Conservation (phyloP, 2,888 invertebrate species). For the Ormyrus thymus region DNA sequence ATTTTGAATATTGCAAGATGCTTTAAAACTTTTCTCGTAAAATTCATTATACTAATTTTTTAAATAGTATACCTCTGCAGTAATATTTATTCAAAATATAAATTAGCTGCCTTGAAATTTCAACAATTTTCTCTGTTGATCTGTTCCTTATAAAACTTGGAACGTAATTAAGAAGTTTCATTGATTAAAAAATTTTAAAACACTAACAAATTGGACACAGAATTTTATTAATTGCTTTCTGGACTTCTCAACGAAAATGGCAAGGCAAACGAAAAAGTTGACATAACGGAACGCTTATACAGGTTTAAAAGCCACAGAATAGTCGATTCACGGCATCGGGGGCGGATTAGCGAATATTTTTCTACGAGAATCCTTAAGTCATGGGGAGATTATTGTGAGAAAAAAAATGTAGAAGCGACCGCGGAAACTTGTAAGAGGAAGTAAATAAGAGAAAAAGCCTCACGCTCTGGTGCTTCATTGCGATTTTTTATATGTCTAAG, state of each 20-base stretch:
- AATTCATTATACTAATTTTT: too few relatives aligned
- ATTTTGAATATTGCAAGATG: too few relatives aligned
- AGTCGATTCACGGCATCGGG: conserved; percentile 25
- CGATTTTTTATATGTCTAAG: conserved; percentile 60
- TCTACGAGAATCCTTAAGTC: conserved; percentile 57
- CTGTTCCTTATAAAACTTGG: too few relatives aligned
- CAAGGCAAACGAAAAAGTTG: background rate
- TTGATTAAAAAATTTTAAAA: too few relatives aligned
- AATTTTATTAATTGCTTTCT: too few relatives aligned
- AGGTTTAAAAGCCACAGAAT: conserved; percentile 17
- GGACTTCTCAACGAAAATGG: background rate
- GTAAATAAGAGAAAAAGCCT: conserved; percentile 41
- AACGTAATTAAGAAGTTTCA: too few relatives aligned
- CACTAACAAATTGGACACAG: too few relatives aligned
- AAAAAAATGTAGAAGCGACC: background rate
- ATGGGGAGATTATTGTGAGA: conserved; percentile 15
- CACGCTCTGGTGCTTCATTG: conserved; percentile 65
- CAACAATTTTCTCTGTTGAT: too few relatives aligned
- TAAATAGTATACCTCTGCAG: too few relatives aligned
- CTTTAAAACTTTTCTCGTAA: too few relatives aligned
- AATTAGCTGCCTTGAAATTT: too few relatives aligned
- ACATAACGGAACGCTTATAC: background rate
- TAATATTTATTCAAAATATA: too few relatives aligned
- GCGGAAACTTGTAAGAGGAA: conserved; percentile 2
- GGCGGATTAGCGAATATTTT: conserved; percentile 65